A percentile compares a stretch with the other conserved stretches of the same genome.
Conservation (phyloP, 2,888 invertebrate species). For the Heliconius ethilla region DNA sequence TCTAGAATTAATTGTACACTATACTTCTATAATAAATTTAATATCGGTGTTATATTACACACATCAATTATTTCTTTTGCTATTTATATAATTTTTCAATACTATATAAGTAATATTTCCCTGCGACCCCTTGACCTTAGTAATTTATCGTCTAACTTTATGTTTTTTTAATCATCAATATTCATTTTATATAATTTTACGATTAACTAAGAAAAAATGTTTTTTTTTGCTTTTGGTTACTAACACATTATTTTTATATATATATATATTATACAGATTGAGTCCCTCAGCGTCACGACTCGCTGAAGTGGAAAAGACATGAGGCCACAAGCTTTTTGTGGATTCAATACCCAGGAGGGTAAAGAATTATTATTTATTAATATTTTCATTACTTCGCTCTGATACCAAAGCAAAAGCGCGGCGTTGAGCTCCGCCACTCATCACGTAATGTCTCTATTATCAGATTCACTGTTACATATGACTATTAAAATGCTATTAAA, state of each 20-base stretch:
- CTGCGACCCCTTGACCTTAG: not conserved
- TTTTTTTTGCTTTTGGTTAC: not conserved
- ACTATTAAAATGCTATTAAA: no score
- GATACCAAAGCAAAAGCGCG: no score
- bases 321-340: no score
- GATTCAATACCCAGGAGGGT: no score
- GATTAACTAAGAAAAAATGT: not conserved
- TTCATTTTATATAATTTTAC: not conserved
- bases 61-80: slow-evolving; percentile 1
- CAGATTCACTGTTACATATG: no score
- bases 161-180: not conserved
- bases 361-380: no score
- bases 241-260: not conserved
- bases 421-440: no score
- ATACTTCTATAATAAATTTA: not conserved
- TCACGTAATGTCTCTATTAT: no score
- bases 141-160: not conserved
- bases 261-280: no score
- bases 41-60: not conserved
- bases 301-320: no score
- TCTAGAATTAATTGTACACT: slow-evolving; percentile 1
- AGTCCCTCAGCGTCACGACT: no score
- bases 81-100: not conserved
- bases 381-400: no score
- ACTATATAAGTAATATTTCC: not conserved